phyloP scores from a whole-genome alignment of 1,140 invertebrate genomes.

The Magallana angulata region DNA sequence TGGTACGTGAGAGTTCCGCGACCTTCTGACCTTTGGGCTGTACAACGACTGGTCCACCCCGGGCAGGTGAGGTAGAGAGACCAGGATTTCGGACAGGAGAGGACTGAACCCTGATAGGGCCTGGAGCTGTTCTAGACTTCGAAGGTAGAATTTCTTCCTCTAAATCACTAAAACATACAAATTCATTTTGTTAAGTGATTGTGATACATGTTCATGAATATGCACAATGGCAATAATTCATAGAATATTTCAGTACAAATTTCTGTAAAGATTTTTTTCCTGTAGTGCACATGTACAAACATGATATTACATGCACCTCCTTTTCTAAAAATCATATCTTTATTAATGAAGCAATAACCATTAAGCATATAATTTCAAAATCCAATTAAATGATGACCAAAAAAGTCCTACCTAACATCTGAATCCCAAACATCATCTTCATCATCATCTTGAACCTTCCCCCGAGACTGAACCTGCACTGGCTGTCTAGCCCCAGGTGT shows the following conservation, averaged over 20 bases:
- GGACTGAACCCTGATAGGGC: conserved; percentile 40
- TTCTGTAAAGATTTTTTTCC: no score
- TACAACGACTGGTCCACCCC: conserved; percentile 34
- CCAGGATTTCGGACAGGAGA: conserved; percentile 40
- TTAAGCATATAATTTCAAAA: no score
- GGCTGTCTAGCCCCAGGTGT: conserved; percentile 58
- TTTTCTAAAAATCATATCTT: no score
- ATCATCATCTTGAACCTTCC: conserved; percentile 62
- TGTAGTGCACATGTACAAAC: no score
- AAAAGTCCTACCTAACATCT: conserved; percentile 51
- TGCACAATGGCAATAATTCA: no score
- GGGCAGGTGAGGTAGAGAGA: conserved; percentile 40
- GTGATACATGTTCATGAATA: no score
- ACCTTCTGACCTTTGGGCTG: conserved; percentile 69
- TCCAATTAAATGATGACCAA: no score
- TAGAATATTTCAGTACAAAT: no score
- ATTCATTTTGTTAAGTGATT: no score
- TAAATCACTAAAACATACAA: conserved; percentile 11
- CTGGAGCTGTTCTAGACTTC: conserved; percentile 37
- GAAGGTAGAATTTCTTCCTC: conserved; percentile 22
- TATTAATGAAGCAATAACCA: no score
- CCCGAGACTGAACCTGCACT: conserved; percentile 51
- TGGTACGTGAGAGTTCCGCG: conserved; percentile 63
- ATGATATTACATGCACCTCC: no score
- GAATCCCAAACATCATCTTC: conserved; percentile 62